A percentile compares a stretch with the other conserved stretches of the same genome.
Conservation (phyloP, 2,113 vertebrate genomes). For the Coregonus clupeaformis region DNA sequence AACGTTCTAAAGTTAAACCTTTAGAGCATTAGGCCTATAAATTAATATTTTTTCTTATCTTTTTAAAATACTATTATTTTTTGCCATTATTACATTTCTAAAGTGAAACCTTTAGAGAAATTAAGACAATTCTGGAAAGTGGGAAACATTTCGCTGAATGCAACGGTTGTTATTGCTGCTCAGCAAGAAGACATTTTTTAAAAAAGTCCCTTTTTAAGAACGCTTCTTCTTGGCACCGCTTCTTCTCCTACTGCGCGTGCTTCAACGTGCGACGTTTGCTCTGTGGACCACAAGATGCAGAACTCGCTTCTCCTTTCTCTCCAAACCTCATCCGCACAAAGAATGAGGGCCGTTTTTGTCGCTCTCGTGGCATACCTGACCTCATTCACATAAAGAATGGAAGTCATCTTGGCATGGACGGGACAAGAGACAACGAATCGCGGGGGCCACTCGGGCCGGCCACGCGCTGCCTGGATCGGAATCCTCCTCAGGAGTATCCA, state of each 20-base stretch:
- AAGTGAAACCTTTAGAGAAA: conserved; percentile 78
- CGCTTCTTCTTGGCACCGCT: conserved; percentile 74
- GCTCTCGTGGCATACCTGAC: conserved; percentile 70
- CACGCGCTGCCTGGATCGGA: conserved; percentile 68
- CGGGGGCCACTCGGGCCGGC: conserved; percentile 56
- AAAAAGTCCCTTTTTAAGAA: conserved; percentile 71
- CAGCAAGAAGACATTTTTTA: conserved; percentile 60
- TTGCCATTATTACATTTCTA: conserved; percentile 64
- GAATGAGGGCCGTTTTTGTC: conserved; percentile 76
- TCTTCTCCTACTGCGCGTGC: conserved; percentile 77
- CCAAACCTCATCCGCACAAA: conserved; percentile 84
- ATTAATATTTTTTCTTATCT: conserved; percentile 21
- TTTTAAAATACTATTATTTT: conserved; percentile 8
- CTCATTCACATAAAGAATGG: conserved; percentile 78
- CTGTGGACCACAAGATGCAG: conserved; percentile 54
- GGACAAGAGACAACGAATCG: conserved; percentile 63
- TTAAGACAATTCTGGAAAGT: conserved; percentile 72
- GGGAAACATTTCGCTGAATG: conserved; percentile 59
- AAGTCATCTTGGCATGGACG: conserved; percentile 75
- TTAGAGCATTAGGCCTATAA: conserved; percentile 23
- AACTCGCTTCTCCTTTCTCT: conserved; percentile 75
- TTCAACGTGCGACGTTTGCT: conserved; percentile 63
- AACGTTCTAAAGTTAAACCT: conserved; percentile 30
- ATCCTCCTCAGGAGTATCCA: conserved; percentile 76
- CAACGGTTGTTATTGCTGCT: conserved; percentile 12